A percentile compares a stretch with the other conserved stretches of the same genome.
These are phyloP conservation scores for Drepana arcuata DNA, from an alignment of 1,140 invertebrate species.

Conservation along the genomic window DNA sequence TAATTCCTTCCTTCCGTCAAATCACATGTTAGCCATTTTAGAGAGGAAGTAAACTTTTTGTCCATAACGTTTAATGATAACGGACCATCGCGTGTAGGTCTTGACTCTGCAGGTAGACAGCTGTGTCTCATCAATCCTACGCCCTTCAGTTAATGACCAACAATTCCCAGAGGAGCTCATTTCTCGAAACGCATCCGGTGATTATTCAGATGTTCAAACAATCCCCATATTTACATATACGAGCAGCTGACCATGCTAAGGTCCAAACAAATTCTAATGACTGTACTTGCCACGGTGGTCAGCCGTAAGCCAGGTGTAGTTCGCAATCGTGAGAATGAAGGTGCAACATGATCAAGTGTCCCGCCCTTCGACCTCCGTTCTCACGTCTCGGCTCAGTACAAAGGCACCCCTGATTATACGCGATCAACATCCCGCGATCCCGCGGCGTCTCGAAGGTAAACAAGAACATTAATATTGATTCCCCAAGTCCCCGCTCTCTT, in stretches of 20 bases:
- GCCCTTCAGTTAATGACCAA: slow-evolving; percentile 26
- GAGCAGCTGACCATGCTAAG: slow-evolving; percentile 54
- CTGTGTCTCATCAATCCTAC: slow-evolving; percentile 20
- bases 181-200: slow-evolving; percentile 15
- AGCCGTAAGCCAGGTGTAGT: slow-evolving; percentile 33
- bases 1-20: too few species aligned
- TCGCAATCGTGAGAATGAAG: slow-evolving; percentile 62
- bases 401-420: slow-evolving; percentile 61
- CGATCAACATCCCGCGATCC: slow-evolving; percentile 54
- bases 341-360: slow-evolving; percentile 62
- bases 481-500: slow-evolving; percentile 53
- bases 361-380: slow-evolving; percentile 57
- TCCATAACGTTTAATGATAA: slow-evolving; percentile 29
- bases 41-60: too few species aligned
- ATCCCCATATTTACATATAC: slow-evolving; percentile 41
- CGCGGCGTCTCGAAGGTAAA: slow-evolving; percentile 53
- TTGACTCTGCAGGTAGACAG: slow-evolving; percentile 45
- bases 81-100: slow-evolving; percentile 36
- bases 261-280: slow-evolving; percentile 64
- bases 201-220: slow-evolving; percentile 33
- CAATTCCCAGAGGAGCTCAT: slow-evolving; percentile 36
- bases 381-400: slow-evolving; percentile 43
- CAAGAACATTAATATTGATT: slow-evolving; percentile 68
- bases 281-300: slow-evolving; percentile 41
- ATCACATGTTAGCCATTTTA: too few species aligned